A percentile compares a stretch with the other conserved stretches of the same genome.
Conservation (phyloP, 2,888 invertebrate species). For the Netelia melanura region DNA sequence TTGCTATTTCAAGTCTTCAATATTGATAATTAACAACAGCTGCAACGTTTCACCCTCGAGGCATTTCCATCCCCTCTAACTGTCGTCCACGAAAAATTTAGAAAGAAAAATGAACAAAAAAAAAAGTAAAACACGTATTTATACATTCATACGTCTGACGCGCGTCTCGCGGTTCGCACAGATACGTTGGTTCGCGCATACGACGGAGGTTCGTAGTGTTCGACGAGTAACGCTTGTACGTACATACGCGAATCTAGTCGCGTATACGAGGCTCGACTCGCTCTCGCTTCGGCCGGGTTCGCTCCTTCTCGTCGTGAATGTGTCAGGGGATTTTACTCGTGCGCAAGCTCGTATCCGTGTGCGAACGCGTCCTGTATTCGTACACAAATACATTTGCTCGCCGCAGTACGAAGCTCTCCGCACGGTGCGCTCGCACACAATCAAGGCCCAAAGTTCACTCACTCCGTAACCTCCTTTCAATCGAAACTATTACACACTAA, state of each 20-base stretch:
- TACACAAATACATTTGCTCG: background rate
- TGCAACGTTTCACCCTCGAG: no score
- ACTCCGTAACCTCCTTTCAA: slow-evolving; percentile 85
- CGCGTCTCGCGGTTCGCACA: background rate
- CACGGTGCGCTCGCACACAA: slow-evolving; percentile 75
- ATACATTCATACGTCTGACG: no score
- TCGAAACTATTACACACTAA: slow-evolving; percentile 85
- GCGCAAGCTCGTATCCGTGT: background rate
- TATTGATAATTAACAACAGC: no score
- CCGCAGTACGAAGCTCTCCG: no score
- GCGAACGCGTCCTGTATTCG: slow-evolving; percentile 15
- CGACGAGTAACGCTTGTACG: background rate
- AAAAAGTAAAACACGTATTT: no score
- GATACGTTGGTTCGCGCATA: background rate
- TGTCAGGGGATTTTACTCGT: background rate
- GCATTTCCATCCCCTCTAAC: no score
- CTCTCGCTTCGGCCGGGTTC: slow-evolving; percentile 40
- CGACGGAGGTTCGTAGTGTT: slow-evolving; percentile 4
- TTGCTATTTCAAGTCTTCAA: no score
- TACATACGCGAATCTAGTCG: background rate
- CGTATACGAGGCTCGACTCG: slow-evolving; percentile 34
- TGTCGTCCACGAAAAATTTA: no score
- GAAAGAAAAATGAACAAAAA: no score
- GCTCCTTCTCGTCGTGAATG: background rate
- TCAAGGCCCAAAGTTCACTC: slow-evolving; percentile 83